These are phyloP conservation scores for Serranus cabrilla DNA, from an alignment of 2,797 vertebrate genomes.

Conservation along the genomic window DNA sequence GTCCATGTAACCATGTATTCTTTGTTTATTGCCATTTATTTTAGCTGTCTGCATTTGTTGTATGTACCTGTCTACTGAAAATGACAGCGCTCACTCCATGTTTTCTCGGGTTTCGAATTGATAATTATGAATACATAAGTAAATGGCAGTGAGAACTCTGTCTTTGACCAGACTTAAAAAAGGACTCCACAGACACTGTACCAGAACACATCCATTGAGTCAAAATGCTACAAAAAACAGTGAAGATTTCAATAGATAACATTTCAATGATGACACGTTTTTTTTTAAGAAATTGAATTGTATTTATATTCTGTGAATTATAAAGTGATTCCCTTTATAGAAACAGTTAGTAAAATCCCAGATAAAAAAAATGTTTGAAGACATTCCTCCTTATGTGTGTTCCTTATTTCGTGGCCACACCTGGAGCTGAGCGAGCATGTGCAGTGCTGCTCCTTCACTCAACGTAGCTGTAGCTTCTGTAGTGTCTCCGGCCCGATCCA, in stretches of 20 bases:
- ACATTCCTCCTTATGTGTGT: slow-evolving; percentile 26
- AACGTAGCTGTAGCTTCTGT: slow-evolving; percentile 57
- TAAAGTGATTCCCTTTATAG: slow-evolving; percentile 45
- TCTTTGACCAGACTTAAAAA: background rate
- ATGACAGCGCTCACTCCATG: no score
- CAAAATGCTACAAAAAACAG: slow-evolving; percentile 7
- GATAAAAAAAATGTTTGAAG: slow-evolving; percentile 11
- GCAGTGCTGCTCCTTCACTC: slow-evolving; percentile 47
- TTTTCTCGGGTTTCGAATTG: no score
- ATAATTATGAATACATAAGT: no score
- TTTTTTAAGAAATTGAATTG: background rate
- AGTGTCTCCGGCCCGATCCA: slow-evolving; percentile 41
- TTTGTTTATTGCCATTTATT: no score
- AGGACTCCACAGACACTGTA: background rate
- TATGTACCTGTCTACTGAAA: no score
- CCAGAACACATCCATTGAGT: background rate
- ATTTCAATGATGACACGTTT: slow-evolving; percentile 38
- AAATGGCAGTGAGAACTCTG: slow-evolving; percentile 6
- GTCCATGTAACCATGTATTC: no score
- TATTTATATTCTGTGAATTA: slow-evolving; percentile 27
- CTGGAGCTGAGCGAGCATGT: slow-evolving; percentile 27
- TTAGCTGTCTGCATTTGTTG: no score
- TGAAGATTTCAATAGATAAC: background rate
- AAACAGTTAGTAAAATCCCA: slow-evolving; percentile 30
- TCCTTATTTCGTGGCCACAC: slow-evolving; percentile 48